Conservation (phyloP, 2,797 vertebrate genomes). For the Syngnathus rostellatus region DNA sequence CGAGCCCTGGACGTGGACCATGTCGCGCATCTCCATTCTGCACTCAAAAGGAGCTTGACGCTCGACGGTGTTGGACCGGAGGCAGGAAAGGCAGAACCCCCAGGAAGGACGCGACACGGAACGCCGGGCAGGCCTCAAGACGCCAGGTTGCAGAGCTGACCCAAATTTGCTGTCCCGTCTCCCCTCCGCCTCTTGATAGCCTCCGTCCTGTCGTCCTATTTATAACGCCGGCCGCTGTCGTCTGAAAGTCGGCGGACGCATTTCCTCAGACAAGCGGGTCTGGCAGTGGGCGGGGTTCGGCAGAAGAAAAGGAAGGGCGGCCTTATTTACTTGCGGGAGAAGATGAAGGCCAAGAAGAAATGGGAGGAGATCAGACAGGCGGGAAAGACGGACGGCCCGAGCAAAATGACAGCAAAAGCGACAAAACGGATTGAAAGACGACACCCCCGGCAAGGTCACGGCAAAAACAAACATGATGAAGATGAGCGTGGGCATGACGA, state of each 20-base stretch:
- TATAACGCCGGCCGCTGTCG: constrained; percentile 50
- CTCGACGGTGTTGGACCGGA: neutral
- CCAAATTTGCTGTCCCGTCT: constrained; percentile 64
- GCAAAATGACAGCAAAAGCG: neutral
- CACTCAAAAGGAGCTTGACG: too few relatives aligned
- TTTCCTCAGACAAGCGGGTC: neutral
- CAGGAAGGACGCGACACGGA: neutral
- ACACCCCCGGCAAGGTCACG: neutral
- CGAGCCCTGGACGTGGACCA: too few relatives aligned
- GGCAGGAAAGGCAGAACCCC: neutral
- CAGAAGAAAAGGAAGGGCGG: neutral
- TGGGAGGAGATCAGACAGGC: neutral
- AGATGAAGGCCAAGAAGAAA: neutral
- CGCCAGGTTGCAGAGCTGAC: constrained; percentile 43
- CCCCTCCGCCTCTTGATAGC: constrained; percentile 42
- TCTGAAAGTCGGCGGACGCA: constrained; percentile 14
- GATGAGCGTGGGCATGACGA: too few relatives aligned
- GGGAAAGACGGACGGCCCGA: neutral
- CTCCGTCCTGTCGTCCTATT: constrained; percentile 58
- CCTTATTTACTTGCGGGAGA: neutral
- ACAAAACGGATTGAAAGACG: neutral
- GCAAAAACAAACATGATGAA: neutral
- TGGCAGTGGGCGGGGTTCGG: neutral
- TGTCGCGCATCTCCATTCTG: too few relatives aligned
- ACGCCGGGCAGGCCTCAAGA: neutral